Percentiles rank a stretch among this genome's conserved stretches.
phyloP scores from a whole-genome alignment of 1,140 invertebrate genomes.

The Cyrtorhinus lividipennis region DNA sequence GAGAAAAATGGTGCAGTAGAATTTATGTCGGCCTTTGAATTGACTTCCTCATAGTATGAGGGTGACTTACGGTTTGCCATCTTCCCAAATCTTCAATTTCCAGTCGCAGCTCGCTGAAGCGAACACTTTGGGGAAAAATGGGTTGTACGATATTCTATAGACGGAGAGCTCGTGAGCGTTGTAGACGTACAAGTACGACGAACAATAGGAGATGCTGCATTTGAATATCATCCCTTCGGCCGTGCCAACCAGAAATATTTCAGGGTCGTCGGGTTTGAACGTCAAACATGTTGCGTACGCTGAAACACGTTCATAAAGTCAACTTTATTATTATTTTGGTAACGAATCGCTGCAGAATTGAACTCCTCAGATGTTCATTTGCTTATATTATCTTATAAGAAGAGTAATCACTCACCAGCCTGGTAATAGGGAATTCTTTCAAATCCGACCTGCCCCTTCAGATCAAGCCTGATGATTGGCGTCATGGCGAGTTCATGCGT shows the following conservation, averaged over 20 bases:
- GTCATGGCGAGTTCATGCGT: slow-evolving; percentile 7
- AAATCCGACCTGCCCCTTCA: neutral
- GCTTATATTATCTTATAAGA: too few relatives aligned
- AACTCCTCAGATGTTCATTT: neutral
- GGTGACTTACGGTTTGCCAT: slow-evolving; percentile 33
- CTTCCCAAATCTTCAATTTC: slow-evolving; percentile 91
- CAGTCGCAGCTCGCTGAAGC: slow-evolving; percentile 83
- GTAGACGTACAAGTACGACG: slow-evolving; percentile 64
- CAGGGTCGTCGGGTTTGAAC: slow-evolving; percentile 64
- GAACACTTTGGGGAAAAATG: slow-evolving; percentile 73
- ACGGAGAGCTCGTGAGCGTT: slow-evolving; percentile 74
- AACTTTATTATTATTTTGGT: too few relatives aligned
- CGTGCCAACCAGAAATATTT: slow-evolving; percentile 78
- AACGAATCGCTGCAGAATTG: slow-evolving; percentile 3
- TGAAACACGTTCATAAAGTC: neutral
- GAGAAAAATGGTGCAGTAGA: too few relatives aligned
- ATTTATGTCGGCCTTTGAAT: too few relatives aligned
- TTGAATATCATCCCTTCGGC: slow-evolving; percentile 87
- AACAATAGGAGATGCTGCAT: slow-evolving; percentile 74
- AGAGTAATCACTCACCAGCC: too few relatives aligned
- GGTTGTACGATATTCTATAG: slow-evolving; percentile 75
- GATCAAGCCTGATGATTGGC: slow-evolving; percentile 2
- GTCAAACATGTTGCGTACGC: slow-evolving; percentile 37
- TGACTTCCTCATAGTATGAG: too few relatives aligned
- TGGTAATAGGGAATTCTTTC: neutral